Evolutionary conservation across 2,888 invertebrate species (phyloP).

Genomic region (Unio delphinus): DNA sequence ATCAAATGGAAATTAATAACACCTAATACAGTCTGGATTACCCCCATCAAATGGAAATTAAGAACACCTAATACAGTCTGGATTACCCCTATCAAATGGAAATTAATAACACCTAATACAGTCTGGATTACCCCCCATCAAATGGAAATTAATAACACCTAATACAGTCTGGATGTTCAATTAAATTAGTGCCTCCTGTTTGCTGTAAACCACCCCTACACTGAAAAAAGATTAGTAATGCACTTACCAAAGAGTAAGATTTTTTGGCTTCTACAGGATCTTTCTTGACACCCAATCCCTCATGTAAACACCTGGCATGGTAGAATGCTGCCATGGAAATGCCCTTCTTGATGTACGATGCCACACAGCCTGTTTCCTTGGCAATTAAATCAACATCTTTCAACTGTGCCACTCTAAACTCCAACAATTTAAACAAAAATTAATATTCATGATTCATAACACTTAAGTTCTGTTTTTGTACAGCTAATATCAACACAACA

Average conservation of each 20-base stretch:
- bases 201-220: not conserved
- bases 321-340: constrained; percentile 68
- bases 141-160: too few relatives aligned
- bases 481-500: not conserved
- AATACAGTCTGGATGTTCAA: too few relatives aligned
- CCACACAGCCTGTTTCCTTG: constrained; percentile 66
- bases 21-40: too few relatives aligned
- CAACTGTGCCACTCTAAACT: constrained; percentile 60
- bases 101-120: too few relatives aligned
- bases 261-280: constrained; percentile 57
- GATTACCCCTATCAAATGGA: too few relatives aligned
- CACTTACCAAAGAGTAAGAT: constrained; percentile 66
- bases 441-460: not conserved
- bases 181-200: too few relatives aligned
- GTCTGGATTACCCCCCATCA: too few relatives aligned
- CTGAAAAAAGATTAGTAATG: too few relatives aligned
- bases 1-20: too few relatives aligned
- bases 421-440: too few relatives aligned
- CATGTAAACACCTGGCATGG: constrained; percentile 66
- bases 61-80: too few relatives aligned
- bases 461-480: not conserved
- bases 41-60: too few relatives aligned
- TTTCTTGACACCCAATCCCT: constrained; percentile 62
- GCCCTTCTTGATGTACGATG: constrained; percentile 65
- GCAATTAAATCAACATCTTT: constrained; percentile 58